Percentiles rank a stretch among this genome's conserved stretches.
Conservation (phyloP, 2,113 vertebrate species). For the Hyaena hyaena region DNA sequence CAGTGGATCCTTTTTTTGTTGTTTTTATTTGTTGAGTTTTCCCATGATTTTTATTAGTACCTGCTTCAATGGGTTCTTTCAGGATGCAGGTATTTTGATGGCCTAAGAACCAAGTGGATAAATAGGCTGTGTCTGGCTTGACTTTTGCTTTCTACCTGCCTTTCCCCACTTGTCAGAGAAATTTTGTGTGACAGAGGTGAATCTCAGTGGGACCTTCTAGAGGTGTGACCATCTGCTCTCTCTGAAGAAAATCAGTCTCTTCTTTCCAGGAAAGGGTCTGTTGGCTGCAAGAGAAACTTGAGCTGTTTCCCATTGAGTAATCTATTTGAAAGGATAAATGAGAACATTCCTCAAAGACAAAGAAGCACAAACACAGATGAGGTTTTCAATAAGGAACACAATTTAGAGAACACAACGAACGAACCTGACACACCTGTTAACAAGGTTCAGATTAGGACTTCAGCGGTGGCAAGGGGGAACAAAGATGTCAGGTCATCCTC, state of each 20-base stretch:
- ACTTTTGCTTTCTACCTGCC: not conserved
- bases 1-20: not conserved
- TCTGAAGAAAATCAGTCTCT: conserved; percentile 25
- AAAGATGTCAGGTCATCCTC: not conserved
- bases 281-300: not conserved
- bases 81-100: not conserved
- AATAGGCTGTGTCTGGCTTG: conserved; percentile 1
- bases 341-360: conserved; percentile 41
- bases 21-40: not conserved
- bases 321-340: conserved; percentile 22
- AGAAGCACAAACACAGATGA: not conserved
- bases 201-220: conserved; percentile 46
- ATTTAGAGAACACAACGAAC: not conserved
- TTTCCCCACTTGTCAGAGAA: conserved; percentile 38
- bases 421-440: not conserved
- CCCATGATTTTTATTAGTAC: not conserved
- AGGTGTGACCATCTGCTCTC: conserved; percentile 60
- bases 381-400: not conserved
- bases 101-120: not conserved
- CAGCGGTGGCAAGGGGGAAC: not conserved
- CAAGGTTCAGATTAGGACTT: conserved; percentile 9
- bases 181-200: conserved; percentile 55
- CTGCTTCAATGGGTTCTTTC: not conserved
- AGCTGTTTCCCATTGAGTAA: not conserved
- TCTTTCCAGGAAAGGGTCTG: conserved; percentile 60